Evolutionary conservation across 1,140 invertebrate genomes (phyloP), one percentile per base, ranked within the genome.

Genomic region (Medauroidea extradentata): DNA sequence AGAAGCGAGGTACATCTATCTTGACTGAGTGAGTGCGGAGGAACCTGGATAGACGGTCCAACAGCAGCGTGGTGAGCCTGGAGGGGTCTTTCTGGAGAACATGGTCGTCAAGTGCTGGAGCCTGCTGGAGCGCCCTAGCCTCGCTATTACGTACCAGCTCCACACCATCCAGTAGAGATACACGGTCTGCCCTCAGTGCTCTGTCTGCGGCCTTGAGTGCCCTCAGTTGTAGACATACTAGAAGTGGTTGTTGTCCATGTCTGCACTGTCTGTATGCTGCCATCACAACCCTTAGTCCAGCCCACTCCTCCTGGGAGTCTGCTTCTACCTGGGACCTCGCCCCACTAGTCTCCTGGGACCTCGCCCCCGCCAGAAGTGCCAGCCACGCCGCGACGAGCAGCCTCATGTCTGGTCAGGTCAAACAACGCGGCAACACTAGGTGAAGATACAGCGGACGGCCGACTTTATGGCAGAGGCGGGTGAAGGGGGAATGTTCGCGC

Each of bases 181-280:
- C 75, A 13, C 73, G 75, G 53, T 84, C 81, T 61, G 81, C 76
- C 50, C 81, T 76, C 1, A 85, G 73, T 0, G 85, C 85, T 16
- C 85, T 73, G 51, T 86, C 83, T 7, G 81, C 69, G 5, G 85
- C 71, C 63, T 83, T 84, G 0, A 85, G 71, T 0, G 83, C 84
- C 67, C 85, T 82, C 9, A 85, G 73, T 71, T 88, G 87, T 55
- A 86, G 77, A 68, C 85, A 88, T 71, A 82, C 83, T 53, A 85
- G 67, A 41, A 85, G 75, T n/a, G n/a, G n/a, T 63, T 86, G 81
- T 57, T 82, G 73, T 29, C 79, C 80, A 29, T 76, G 71, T 54
- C 80, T 78, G 68, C 86, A 88, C 57, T 82, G 78, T 25, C 78
- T 74, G 63, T 83, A 85, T 42, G 84, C 75, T 63, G 77, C 24